Evolutionary conservation across 2,113 vertebrate species (phyloP).

Genomic region (Garra rufa): DNA sequence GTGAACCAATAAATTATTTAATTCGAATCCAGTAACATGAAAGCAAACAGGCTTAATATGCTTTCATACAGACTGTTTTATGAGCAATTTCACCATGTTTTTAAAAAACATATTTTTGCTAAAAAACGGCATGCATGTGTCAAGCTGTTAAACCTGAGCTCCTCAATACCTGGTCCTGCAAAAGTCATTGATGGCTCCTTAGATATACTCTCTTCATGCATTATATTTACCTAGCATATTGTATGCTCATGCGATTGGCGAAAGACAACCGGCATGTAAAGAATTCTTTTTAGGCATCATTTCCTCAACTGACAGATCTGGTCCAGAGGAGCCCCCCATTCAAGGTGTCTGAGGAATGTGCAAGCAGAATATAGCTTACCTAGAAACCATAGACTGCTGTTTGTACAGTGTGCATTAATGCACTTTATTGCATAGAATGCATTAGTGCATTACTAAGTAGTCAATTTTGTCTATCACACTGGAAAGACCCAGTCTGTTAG

Average conservation of each 20-base stretch:
- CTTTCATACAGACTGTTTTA: background rate
- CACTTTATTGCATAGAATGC: background rate
- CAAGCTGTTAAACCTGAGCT: background rate
- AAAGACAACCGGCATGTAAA: constrained; percentile 1
- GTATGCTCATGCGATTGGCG: no score
- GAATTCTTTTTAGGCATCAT: background rate
- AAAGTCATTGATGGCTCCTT: background rate
- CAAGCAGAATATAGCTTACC: background rate
- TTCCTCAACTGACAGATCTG: constrained; percentile 2
- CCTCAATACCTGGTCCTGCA: background rate
- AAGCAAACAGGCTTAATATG: background rate
- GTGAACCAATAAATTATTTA: background rate
- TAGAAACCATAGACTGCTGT: background rate
- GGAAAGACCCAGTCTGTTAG: background rate
- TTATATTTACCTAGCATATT: background rate
- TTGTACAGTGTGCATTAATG: background rate
- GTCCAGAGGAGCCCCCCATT: constrained; percentile 11
- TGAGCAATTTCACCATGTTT: background rate
- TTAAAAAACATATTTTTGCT: background rate
- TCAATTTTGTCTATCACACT: no score
- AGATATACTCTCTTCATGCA: background rate
- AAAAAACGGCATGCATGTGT: no score
- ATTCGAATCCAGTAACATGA: background rate
- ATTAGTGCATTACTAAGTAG: background rate
- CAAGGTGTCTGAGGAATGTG: constrained; percentile 18